Conservation (phyloP, 2,888 invertebrate genomes). For the Melieria crassipennis region DNA sequence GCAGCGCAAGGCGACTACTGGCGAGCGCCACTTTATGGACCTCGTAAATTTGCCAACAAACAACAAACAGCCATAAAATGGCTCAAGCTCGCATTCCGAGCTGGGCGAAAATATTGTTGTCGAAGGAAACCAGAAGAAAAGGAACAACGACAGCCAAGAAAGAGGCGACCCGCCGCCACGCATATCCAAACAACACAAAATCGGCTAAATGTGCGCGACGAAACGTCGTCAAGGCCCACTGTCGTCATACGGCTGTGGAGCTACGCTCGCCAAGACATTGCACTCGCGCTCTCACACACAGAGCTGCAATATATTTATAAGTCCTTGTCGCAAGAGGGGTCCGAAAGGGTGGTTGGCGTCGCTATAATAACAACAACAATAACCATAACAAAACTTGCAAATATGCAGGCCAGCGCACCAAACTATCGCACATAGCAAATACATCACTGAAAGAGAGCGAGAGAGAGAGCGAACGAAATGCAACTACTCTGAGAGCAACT, state of each 20-base stretch:
- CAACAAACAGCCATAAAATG: neutral
- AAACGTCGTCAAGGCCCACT: no score
- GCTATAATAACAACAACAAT: slow-evolving; percentile 14
- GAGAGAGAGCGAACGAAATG: no score
- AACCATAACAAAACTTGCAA: neutral
- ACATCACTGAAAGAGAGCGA: slow-evolving; percentile 1
- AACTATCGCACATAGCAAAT: slow-evolving; percentile 28
- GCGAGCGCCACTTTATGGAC: slow-evolving; percentile 26
- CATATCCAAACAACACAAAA: no score
- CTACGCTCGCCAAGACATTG: no score
- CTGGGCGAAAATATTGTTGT: no score
- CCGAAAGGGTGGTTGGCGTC: slow-evolving; percentile 18
- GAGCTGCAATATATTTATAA: no score
- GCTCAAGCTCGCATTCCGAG: no score
- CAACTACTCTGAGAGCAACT: no score
- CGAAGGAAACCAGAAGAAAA: neutral
- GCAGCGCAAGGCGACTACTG: slow-evolving; percentile 31
- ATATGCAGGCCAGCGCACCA: neutral
- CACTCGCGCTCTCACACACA: no score
- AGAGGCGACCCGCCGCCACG: neutral
- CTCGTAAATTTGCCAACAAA: slow-evolving; percentile 30
- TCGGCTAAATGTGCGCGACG: no score
- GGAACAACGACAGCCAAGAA: neutral
- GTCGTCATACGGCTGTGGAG: no score
- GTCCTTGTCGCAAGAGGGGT: neutral